Base-by-base conservation (phyloP, 2,797 vertebrate genomes). In the Artibeus jamaicensis region DNA sequence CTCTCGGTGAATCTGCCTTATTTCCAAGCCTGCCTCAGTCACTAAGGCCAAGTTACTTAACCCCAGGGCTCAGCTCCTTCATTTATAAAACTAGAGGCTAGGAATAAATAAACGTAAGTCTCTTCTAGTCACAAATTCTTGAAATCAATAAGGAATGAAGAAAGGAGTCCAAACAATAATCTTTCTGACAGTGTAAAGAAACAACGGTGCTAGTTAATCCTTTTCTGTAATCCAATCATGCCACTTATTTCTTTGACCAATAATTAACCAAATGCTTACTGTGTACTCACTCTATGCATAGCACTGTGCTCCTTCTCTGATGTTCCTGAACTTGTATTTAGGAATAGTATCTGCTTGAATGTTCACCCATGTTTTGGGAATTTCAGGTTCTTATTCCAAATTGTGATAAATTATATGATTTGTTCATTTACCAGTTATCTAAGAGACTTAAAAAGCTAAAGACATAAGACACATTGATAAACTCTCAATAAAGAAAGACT, bases 121-220 rank as follows among this genome's bases (percentile, higher is more conserved):
- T 95, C 50, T 87, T 76, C 77, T 55, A 67, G 39, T 83, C 67
- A 78, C 86, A 92, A 93, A 93, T 93, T 94, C 89, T 92, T 76
- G 53, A 55, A 83, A 90, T 93, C 86, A 90, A 74, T 91, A 96
- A 68, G 81, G 77, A 96, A 92, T 97, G 95, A 93, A 86, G 57
- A 94, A 91, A 86, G n/a, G 9, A 85, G 22, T 83, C 68, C 81
- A 89, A 89, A 93, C 11, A 67, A 74, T 85, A 88, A 96, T 92
- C 62, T 86, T 95, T 81, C 92, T 77, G 34, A 65, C 76, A 19
- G 16, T 84, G 6, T 70, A 73, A 91, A 18, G 29, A 62, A 87
- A 68, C 76, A 95, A 92, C 70, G 34, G 19, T 18, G 32, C 48
- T 82, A 88, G 71, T 86, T 89, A 79, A 82, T 92, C 86, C 87